Evolutionary conservation across 2,797 vertebrate species (phyloP).

Genomic region (Periparus ater): DNA sequence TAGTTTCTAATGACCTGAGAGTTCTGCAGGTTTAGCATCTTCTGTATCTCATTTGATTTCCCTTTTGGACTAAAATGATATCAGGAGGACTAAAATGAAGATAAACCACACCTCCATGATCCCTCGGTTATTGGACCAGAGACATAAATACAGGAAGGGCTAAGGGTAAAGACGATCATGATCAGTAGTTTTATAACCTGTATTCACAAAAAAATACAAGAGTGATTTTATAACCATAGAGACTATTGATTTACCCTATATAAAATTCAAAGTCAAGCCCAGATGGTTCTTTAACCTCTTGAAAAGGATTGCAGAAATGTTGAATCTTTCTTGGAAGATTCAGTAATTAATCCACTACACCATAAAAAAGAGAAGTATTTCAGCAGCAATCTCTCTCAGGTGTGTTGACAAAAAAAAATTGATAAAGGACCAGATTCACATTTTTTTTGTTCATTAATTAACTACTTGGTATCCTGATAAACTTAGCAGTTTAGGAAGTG

Average conservation of each 20-base stretch:
- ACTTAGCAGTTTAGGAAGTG: not conserved
- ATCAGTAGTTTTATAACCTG: slow-evolving; percentile 48
- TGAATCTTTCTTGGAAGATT: not conserved
- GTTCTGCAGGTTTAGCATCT: slow-evolving; percentile 69
- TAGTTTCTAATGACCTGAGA: slow-evolving; percentile 75
- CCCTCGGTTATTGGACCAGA: slow-evolving; percentile 64
- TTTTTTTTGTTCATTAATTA: slow-evolving; percentile 10
- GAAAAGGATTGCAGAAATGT: not conserved
- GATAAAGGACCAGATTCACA: not conserved
- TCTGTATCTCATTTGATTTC: slow-evolving; percentile 73
- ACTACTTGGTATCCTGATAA: not conserved
- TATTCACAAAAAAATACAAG: slow-evolving; percentile 37
- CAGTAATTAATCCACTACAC: not conserved
- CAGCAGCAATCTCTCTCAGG: not conserved
- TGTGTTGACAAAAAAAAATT: not conserved
- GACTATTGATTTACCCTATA: not conserved
- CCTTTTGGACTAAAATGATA: slow-evolving; percentile 70
- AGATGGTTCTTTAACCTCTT: not conserved
- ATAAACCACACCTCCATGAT: slow-evolving; percentile 61
- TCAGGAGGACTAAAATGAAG: slow-evolving; percentile 68
- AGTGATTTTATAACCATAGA: not conserved
- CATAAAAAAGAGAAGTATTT: not conserved
- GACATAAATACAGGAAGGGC: slow-evolving; percentile 67
- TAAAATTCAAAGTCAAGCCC: not conserved
- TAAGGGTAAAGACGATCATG: slow-evolving; percentile 66